Evolutionary conservation across 2,888 invertebrate genomes (phyloP).

Genomic region (Volucella bombylans): DNA sequence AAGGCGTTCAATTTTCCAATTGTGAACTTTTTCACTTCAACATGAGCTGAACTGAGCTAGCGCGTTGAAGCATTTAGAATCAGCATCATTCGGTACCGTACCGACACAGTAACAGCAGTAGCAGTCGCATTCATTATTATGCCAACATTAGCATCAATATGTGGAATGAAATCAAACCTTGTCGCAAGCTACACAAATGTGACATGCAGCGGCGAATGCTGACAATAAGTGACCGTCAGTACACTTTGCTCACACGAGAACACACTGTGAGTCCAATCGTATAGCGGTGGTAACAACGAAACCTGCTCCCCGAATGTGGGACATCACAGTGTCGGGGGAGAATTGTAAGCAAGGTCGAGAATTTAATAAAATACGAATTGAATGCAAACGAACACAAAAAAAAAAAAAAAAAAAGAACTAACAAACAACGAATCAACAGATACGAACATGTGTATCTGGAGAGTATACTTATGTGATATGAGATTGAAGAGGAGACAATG

Average conservation of each 20-base stretch:
- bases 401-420: background rate
- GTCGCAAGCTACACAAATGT: slow-evolving; percentile 61
- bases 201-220: slow-evolving; percentile 59
- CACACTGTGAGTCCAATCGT: slow-evolving; percentile 52
- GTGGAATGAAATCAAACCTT: slow-evolving; percentile 65
- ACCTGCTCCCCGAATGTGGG: slow-evolving; percentile 64
- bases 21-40: slow-evolving; percentile 65
- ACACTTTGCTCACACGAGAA: slow-evolving; percentile 34
- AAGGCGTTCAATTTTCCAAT: slow-evolving; percentile 74
- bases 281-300: slow-evolving; percentile 46
- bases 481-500: slow-evolving; percentile 27
- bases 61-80: slow-evolving; percentile 13
- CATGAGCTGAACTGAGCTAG: background rate
- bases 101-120: slow-evolving; percentile 1
- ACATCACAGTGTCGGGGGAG: slow-evolving; percentile 65
- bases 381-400: slow-evolving; percentile 52
- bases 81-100: slow-evolving; percentile 5
- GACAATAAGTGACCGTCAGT: slow-evolving; percentile 30
- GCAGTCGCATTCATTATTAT: slow-evolving; percentile 62
- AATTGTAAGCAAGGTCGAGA: slow-evolving; percentile 71
- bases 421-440: slow-evolving; percentile 23
- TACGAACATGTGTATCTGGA: slow-evolving; percentile 22
- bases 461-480: slow-evolving; percentile 1
- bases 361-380: slow-evolving; percentile 65
- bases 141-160: slow-evolving; percentile 63